phyloP scores from a whole-genome alignment of 2,888 invertebrate species.

The Coleophora flavipennella region DNA sequence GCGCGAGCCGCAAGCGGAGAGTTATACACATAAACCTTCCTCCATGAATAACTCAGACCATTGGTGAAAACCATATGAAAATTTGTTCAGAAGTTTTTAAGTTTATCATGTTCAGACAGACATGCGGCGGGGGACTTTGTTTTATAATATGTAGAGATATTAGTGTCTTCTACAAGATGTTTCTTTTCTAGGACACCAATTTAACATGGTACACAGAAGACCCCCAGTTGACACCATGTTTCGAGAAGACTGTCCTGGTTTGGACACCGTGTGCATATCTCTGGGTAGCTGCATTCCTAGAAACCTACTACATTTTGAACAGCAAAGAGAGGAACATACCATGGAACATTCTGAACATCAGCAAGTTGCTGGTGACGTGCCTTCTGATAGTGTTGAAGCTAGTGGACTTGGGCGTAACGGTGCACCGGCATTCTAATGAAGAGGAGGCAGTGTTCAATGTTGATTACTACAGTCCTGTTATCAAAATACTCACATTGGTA shows the following conservation, averaged over 20 bases:
- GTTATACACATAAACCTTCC: too few relatives aligned
- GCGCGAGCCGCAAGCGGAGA: too few relatives aligned
- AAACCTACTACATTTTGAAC: conserved; percentile 81
- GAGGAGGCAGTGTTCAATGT: conserved; percentile 73
- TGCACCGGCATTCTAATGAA: conserved; percentile 67
- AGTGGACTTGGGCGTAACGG: conserved; percentile 77
- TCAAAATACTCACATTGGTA: conserved; percentile 87
- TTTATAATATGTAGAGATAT: too few relatives aligned
- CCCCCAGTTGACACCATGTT: conserved; percentile 92
- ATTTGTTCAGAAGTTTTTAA: too few relatives aligned
- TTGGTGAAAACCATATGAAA: too few relatives aligned
- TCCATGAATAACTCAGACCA: too few relatives aligned
- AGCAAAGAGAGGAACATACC: conserved; percentile 86
- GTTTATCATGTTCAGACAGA: too few relatives aligned
- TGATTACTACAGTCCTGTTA: conserved; percentile 83
- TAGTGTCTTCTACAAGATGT: too few relatives aligned
- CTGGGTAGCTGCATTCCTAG: conserved; percentile 83
- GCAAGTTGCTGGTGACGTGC: conserved; percentile 78
- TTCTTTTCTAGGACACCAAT: conserved; percentile 78
- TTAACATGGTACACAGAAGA: conserved; percentile 85
- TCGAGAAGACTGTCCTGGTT: conserved; percentile 90
- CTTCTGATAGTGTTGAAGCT: conserved; percentile 77
- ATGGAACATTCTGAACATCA: conserved; percentile 80
- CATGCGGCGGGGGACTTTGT: too few relatives aligned
- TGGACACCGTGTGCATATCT: conserved; percentile 92